These are phyloP conservation scores for Hyppa rectilinea DNA, from an alignment of 2,888 invertebrate species.

Conservation along the genomic window DNA sequence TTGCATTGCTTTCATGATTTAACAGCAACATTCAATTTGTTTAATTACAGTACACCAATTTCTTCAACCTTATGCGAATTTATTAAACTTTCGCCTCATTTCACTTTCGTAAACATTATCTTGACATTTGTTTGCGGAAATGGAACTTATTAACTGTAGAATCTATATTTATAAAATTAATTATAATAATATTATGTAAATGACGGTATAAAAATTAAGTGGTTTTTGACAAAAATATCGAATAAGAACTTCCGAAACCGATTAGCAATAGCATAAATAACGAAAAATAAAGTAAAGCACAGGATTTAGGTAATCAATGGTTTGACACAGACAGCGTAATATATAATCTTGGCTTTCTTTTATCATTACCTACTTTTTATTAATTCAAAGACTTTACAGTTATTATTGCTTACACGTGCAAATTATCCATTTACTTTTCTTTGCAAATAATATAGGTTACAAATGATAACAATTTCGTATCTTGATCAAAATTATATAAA, in stretches of 20 bases:
- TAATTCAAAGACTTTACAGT: background rate
- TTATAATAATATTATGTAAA: slow-evolving; percentile 40
- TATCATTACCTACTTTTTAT: slow-evolving; percentile 11
- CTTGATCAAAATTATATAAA: no score
- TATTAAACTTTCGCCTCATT: slow-evolving; percentile 43
- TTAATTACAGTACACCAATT: background rate
- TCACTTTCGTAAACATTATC: slow-evolving; percentile 46
- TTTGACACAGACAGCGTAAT: slow-evolving; percentile 3
- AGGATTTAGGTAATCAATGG: slow-evolving; percentile 24
- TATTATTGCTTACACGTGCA: slow-evolving; percentile 27
- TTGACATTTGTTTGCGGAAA: slow-evolving; percentile 47
- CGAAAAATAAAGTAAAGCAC: slow-evolving; percentile 32
- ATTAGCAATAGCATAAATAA: slow-evolving; percentile 27
- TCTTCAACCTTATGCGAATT: slow-evolving; percentile 1
- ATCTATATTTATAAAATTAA: slow-evolving; percentile 36
- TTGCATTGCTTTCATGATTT: no score
- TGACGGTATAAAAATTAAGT: slow-evolving; percentile 18
- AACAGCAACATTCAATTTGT: slow-evolving; percentile 1
- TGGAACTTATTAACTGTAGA: slow-evolving; percentile 35
- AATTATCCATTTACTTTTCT: slow-evolving; percentile 1
- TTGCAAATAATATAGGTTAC: background rate
- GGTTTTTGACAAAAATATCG: slow-evolving; percentile 20
- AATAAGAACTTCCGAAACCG: slow-evolving; percentile 41
- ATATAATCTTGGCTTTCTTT: slow-evolving; percentile 26
- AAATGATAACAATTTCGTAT: background rate